Conservation (phyloP, 2,888 invertebrate species). For the Phyllotreta striolata region DNA sequence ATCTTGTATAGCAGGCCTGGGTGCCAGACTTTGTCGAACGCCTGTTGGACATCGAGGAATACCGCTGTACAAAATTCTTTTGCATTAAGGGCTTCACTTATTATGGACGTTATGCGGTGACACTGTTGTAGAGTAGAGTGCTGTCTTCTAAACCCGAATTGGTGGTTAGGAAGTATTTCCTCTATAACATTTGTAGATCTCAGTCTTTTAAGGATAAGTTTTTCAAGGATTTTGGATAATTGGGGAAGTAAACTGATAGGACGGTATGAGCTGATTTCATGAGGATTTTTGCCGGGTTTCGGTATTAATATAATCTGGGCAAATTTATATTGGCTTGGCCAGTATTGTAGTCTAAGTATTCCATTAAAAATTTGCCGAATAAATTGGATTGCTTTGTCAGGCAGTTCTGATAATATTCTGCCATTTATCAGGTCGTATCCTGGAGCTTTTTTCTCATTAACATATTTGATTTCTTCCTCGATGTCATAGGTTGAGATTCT, state of each 20-base stretch:
- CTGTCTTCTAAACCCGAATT: no score
- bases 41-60: not conserved
- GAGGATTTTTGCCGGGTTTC: conserved; percentile 5
- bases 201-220: conserved; percentile 3
- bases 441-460: not conserved
- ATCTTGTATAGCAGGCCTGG: not conserved
- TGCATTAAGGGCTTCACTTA: not conserved
- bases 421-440: conserved; percentile 1
- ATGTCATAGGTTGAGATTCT: not conserved
- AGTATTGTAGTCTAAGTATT: conserved; percentile 1
- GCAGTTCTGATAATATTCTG: not conserved
- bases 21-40: not conserved
- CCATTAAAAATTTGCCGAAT: conserved; percentile 9
- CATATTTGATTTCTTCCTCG: not conserved
- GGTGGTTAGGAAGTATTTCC: no score
- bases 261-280: conserved; percentile 11
- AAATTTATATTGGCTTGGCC: conserved; percentile 7
- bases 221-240: conserved; percentile 4
- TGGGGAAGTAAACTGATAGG: conserved; percentile 2
- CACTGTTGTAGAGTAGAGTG: no score
- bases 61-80: not conserved
- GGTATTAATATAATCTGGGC: conserved; percentile 6
- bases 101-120: not conserved
- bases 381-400: not conserved
- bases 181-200: conserved; percentile 1